Evolutionary conservation across 2,888 invertebrate genomes (phyloP), one percentile per base, ranked within the genome.

Genomic region (Catocala fraxini): DNA sequence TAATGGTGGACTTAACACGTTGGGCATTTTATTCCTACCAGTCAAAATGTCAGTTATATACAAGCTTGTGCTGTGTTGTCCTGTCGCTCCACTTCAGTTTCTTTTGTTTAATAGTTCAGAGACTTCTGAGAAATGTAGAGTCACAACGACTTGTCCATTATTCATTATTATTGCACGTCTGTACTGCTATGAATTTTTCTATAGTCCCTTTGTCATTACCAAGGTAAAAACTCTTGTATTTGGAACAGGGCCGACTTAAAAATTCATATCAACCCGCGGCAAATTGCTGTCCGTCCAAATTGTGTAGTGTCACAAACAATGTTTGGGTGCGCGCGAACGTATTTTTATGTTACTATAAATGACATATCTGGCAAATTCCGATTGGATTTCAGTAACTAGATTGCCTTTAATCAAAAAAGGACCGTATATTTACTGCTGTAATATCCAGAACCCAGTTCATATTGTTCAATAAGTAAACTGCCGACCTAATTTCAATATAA

Each of bases 231-330:
- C 39, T 56, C 41, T 51, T 46, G n/a, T 53, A 42, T 56, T 54
- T 51, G 57, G 55, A 62, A 41, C 13, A 52, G 33, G 61, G 33
- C 51, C 15, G 57, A 51, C 43, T 75, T 75, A 81, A 68, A 69
- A 73, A 69, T 71, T 65, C 68, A 73, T 73, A 60, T 53, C 52
- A 47, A 51, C 42, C 59, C 59, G 64, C 59, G 63, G 60, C 56
- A 63, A 72, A 71, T 67, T 67, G 59, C 65, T 54, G 68, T 53
- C 62, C 53, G 12, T 48, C 56, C 60, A 75, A 76, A 76, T 77
- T 71, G 62, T 59, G 59, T 55, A 49, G 15, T 48, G 25, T 52
- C 35, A 53, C 56, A 56, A 13, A 46, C 12, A 46, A 12, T 3
- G 43, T 43, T 10, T 43, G n/a, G 9, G n/a, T 43, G 3, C 11